These are phyloP conservation scores for Drosophila repletoides DNA, from an alignment of 1,140 invertebrate species.

Conservation along the genomic window DNA sequence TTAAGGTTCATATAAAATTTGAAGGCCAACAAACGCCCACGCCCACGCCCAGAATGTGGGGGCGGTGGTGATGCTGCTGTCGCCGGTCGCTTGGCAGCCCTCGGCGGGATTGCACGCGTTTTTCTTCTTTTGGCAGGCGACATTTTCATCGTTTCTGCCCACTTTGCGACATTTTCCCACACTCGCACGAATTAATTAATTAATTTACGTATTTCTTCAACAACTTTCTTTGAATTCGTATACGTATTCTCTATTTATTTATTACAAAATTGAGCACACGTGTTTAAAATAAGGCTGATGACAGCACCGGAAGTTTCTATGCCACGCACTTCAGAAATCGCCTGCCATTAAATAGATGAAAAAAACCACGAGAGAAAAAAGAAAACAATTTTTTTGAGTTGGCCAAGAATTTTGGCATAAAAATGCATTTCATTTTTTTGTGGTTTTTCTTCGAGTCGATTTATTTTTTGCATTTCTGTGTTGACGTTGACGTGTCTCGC, in stretches of 20 bases:
- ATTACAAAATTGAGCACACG: slow-evolving; percentile 54
- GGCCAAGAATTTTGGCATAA: slow-evolving; percentile 61
- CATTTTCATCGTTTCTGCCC: slow-evolving; percentile 41
- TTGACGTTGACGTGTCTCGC: slow-evolving; percentile 63
- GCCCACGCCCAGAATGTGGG: slow-evolving; percentile 7
- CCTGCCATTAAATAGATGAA: slow-evolving; percentile 14
- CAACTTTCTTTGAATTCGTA: not conserved
- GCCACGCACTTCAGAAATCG: slow-evolving; percentile 37
- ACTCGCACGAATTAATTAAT: slow-evolving; percentile 37
- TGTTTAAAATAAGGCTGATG: slow-evolving; percentile 53
- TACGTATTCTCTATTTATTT: slow-evolving; percentile 9
- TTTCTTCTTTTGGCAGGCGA: slow-evolving; percentile 77
- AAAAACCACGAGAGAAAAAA: slow-evolving; percentile 12
- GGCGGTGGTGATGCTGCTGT: not conserved
- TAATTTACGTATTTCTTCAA: slow-evolving; percentile 48
- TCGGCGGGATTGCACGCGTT: slow-evolving; percentile 59
- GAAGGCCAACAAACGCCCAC: slow-evolving; percentile 65
- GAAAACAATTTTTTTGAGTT: slow-evolving; percentile 23
- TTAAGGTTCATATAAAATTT: slow-evolving; percentile 72
- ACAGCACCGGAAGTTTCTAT: slow-evolving; percentile 59
- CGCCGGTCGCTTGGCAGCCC: slow-evolving; percentile 31
- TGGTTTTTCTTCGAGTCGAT: slow-evolving; percentile 14
- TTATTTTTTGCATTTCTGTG: slow-evolving; percentile 59
- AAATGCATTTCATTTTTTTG: slow-evolving; percentile 62
- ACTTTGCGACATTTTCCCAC: not conserved